Evolutionary conservation across 2,797 vertebrate genomes (phyloP), one percentile per base, ranked within the genome.

Genomic region (Smutsia gigantea): DNA sequence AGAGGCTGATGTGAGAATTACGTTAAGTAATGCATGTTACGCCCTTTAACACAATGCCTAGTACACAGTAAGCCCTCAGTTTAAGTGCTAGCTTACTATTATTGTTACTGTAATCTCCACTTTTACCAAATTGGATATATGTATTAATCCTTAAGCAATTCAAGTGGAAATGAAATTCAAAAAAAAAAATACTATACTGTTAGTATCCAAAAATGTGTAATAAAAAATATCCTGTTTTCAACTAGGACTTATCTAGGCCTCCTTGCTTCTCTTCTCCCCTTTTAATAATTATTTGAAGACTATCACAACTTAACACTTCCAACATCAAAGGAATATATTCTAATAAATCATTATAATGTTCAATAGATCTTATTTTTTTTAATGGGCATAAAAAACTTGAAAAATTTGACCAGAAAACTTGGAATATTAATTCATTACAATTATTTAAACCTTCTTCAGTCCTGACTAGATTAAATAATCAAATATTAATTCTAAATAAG

Each of bases 341-440:
- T 51, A 90, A 42, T 55, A 82, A 79, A 81, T 85, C n/a, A 90
- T 17, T 78, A 7, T 78, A 61, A 68, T 57, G 31, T 18, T 75
- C n/a, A 77, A 49, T 34, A 82, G 13, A n/a, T 31, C 51, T 75
- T 84, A 64, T 27, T 78, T 88, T 78, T 95, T 14, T 75, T 81
- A 86, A 27, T 66, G 8, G 17, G 71, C n/a, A 14, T n/a, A 78
- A 89, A 21, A 42, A 69, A 25, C 46, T 5, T 63, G 51, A 77
- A 78, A 57, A 71, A 21, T 49, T 66, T 75, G 37, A 86, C 6
- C 13, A 72, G 61, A 72, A 74, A 59, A 84, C 15, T 85, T 72
- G n/a, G 51, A 93, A 89, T 19, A 87, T 61, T 92, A 55, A 74
- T 59, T 84, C 31, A 78, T 57, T 72, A 82, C 37, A 79, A 93